Base-by-base conservation (phyloP, 2,888 invertebrate species). In the Eustalomyia histrio region DNA sequence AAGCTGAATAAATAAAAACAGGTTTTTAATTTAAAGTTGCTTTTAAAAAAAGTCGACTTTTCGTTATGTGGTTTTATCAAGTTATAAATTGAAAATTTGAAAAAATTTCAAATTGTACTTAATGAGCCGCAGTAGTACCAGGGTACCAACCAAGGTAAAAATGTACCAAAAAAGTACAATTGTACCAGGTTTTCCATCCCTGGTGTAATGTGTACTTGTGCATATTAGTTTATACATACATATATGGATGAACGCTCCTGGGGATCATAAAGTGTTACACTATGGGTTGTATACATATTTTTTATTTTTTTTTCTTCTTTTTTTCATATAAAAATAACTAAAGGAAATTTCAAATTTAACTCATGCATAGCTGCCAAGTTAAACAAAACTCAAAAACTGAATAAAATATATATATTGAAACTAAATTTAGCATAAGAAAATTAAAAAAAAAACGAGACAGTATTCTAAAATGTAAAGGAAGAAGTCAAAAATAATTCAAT, bases 291-390 rank as follows among this genome's bases (percentile, higher is more conserved):
- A 21, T n/a, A 47, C 43, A 67, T 57, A n/a, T 57, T n/a, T 35
- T 47, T 47, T 47, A 18, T 63, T 3, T 50, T 58, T 2, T 39
- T 53, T n/a, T n/a, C n/a, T 0, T 52, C 53, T 21, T n/a, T 24
- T 8, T 24, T 21, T n/a, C 47, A 35, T n/a, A 69, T 76, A 73
- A 60, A 80, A 80, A 80, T 80, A 80, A 73, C 68, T 65, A 73
- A 69, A 76, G 80, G 80, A 80, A 80, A 80, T 76, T 73, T 80
- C 64, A 80, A 73, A 73, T 80, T 80, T 69, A 80, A 76, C 76
- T 80, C 80, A 80, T 80, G 80, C 80, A 63, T 72, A 80, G 80
- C 76, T 80, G 80, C 67, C 72, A 76, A 72, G 67, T 60, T 79
- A 67, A 47, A 60, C 47, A 33, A 57, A 63, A 63, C n/a, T 71